Evolutionary conservation across 2,113 vertebrate genomes (phyloP).

Genomic region (Prietella phreatophila): DNA sequence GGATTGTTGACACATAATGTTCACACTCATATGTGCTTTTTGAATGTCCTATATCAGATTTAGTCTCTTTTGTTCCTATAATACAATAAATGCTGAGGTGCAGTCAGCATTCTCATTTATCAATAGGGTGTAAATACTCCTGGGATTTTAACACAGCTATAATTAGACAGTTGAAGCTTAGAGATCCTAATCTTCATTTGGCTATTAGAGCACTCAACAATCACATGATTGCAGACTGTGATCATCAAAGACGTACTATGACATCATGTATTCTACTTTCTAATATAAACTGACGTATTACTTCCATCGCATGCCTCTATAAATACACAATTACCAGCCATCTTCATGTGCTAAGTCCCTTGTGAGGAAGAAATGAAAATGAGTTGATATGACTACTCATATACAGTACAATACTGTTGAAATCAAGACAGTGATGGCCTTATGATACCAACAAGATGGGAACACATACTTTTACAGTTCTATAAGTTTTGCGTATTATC

Average conservation of each 20-base stretch:
- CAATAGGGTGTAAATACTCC: too few species aligned
- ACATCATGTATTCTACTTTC: background rate
- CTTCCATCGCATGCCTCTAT: background rate
- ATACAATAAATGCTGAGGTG: too few species aligned
- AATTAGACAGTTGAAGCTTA: too few species aligned
- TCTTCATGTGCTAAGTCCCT: conserved; percentile 3
- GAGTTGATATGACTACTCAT: conserved; percentile 29
- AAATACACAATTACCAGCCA: conserved; percentile 4
- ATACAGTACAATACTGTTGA: conserved; percentile 32
- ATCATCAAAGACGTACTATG: too few species aligned
- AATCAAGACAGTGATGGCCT: conserved; percentile 13
- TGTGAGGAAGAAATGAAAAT: conserved; percentile 18
- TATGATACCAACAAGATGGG: background rate
- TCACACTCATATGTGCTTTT: too few species aligned
- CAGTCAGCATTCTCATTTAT: background rate
- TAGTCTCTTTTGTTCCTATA: too few species aligned
- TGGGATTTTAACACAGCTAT: too few species aligned
- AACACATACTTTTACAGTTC: background rate
- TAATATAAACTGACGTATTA: background rate
- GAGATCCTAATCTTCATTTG: too few species aligned
- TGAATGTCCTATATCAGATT: too few species aligned
- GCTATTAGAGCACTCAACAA: background rate
- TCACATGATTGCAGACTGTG: background rate
- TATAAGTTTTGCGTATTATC: background rate
- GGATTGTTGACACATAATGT: background rate